Percentiles rank a stretch among this genome's conserved stretches.
Conservation (phyloP, 1,140 invertebrate genomes). For the Microplitis mediator region DNA sequence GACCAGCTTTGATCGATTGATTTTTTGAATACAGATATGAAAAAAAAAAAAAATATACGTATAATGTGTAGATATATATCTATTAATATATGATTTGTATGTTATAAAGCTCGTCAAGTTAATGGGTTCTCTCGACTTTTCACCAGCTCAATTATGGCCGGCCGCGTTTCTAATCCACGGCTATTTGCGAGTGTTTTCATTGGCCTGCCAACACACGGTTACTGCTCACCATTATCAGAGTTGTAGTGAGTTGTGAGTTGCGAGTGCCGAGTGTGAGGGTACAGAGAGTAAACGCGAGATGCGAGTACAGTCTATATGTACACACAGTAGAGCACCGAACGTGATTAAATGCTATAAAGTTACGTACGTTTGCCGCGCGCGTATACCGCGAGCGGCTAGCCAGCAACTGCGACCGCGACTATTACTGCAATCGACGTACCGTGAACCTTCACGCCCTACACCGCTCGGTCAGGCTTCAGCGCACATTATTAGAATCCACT, state of each 20-base stretch:
- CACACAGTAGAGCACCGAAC: background rate
- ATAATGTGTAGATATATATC: background rate
- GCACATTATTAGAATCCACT: constrained; percentile 13
- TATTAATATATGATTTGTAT: background rate
- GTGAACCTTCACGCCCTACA: constrained; percentile 22
- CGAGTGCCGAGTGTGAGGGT: too few relatives aligned
- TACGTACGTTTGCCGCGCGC: constrained; percentile 22
- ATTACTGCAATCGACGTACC: constrained; percentile 28
- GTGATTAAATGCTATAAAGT: constrained; percentile 33
- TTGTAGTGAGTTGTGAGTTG: too few relatives aligned
- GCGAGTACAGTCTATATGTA: too few relatives aligned
- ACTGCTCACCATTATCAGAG: too few relatives aligned
- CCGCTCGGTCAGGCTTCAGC: constrained; percentile 12
- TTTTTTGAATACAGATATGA: too few relatives aligned
- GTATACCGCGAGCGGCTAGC: too few relatives aligned
- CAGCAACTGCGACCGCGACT: background rate
- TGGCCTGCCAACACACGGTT: constrained; percentile 18
- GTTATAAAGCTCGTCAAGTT: constrained; percentile 1
- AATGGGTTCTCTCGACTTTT: constrained; percentile 30
- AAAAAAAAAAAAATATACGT: background rate
- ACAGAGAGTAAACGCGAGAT: too few relatives aligned
- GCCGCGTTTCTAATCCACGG: constrained; percentile 24
- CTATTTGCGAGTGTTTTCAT: constrained; percentile 24
- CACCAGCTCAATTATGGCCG: constrained; percentile 18
- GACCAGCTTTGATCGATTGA: too few relatives aligned